Conservation (phyloP, 1,140 invertebrate species). For the Hycleus phaleratus region DNA sequence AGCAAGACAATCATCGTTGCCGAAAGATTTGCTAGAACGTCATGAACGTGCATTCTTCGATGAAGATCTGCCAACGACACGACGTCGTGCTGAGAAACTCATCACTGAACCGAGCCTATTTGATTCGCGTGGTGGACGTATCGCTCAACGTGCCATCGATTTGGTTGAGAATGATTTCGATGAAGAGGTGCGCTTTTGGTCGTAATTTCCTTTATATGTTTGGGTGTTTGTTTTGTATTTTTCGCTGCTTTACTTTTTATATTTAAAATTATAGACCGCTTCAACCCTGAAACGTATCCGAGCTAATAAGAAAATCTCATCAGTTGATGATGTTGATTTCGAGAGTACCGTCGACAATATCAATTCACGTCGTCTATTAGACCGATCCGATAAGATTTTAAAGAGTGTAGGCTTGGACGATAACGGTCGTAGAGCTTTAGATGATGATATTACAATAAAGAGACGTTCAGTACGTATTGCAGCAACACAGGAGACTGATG, state of each 20-base stretch:
- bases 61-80: slow-evolving; percentile 39
- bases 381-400: slow-evolving; percentile 49
- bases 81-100: slow-evolving; percentile 33
- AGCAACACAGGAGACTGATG: slow-evolving; percentile 35
- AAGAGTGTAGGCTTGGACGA: slow-evolving; percentile 48
- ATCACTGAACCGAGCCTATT: slow-evolving; percentile 34
- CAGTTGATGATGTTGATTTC: slow-evolving; percentile 50
- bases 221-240: not conserved
- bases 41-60: slow-evolving; percentile 46
- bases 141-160: slow-evolving; percentile 25
- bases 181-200: slow-evolving; percentile 35
- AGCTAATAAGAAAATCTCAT: slow-evolving; percentile 47
- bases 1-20: not conserved
- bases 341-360: slow-evolving; percentile 47
- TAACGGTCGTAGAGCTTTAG: slow-evolving; percentile 38
- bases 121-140: slow-evolving; percentile 31
- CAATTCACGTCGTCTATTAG: slow-evolving; percentile 46
- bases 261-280: slow-evolving; percentile 31
- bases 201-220: slow-evolving; percentile 4
- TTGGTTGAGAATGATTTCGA: slow-evolving; percentile 35
- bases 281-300: slow-evolving; percentile 40
- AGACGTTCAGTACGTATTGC: slow-evolving; percentile 45
- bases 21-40: slow-evolving; percentile 42
- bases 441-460: slow-evolving; percentile 36
- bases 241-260: not conserved